phyloP scores from a whole-genome alignment of 1,140 invertebrate genomes.

The Adoxophyes honmai region DNA sequence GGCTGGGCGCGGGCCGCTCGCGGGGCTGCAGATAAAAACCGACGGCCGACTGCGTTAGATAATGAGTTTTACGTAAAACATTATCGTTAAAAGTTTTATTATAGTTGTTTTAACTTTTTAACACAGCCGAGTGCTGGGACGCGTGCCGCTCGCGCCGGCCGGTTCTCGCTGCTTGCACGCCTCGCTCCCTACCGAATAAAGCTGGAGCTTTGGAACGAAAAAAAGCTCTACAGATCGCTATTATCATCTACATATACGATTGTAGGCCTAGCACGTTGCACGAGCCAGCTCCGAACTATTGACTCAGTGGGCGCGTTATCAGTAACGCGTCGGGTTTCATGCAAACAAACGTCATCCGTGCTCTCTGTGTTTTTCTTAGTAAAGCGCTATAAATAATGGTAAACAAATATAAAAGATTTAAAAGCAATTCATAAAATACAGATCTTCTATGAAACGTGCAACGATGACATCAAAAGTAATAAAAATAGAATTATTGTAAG shows the following conservation, averaged over 20 bases:
- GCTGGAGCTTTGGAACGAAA: too few relatives aligned
- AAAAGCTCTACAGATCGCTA: too few relatives aligned
- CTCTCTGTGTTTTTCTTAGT: neutral
- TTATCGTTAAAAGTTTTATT: conserved; percentile 2
- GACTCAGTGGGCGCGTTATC: neutral
- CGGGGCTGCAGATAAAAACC: neutral
- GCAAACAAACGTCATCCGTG: neutral
- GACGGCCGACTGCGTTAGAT: neutral
- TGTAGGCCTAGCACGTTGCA: too few relatives aligned
- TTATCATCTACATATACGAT: too few relatives aligned
- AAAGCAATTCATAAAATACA: conserved; percentile 2
- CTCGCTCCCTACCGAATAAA: too few relatives aligned
- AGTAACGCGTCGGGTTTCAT: neutral
- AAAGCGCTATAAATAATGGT: neutral
- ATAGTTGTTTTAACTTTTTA: conserved; percentile 5
- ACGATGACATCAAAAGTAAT: neutral
- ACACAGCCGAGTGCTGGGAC: neutral
- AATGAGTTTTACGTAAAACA: neutral
- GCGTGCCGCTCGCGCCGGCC: too few relatives aligned
- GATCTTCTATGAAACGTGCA: neutral
- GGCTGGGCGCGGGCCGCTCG: neutral
- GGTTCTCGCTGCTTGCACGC: too few relatives aligned
- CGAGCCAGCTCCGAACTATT: too few relatives aligned
- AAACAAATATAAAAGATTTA: neutral
- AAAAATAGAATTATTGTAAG: neutral